Base-by-base conservation (phyloP, 92 coral and sea anemone genomes). In the Epizoanthus illoricatus region DNA sequence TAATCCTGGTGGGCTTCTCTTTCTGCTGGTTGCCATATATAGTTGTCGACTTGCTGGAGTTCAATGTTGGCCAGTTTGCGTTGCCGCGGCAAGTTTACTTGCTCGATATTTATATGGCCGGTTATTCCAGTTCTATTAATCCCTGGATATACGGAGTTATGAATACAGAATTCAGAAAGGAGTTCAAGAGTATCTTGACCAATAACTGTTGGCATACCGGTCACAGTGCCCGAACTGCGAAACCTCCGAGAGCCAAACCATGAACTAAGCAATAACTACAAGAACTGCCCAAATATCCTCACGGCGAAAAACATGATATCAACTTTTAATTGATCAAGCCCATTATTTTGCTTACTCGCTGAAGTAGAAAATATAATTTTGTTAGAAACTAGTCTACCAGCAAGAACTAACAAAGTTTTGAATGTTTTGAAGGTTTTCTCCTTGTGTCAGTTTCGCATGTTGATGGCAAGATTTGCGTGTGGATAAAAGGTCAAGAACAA, bases 71-170 rank as follows among this genome's bases (percentile, higher is more conserved):
- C 5, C 76, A 71, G 76, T 71, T 43, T 18, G 12, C 16, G 24
- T 45, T 43, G 20, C 58, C 76, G 0, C 76, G 76, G 39, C 58
- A 71, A 41, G 18, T 71, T 71, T 71, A 71, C 59, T n/a, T 71
- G 60, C 36, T 71, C 33, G 76, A 71, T 71, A 71, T 71, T 5
- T 45, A 47, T 33, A 71, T 71, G 75, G 75, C 75, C 8, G 75
- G 75, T n/a, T 71, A 42, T 45, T 71, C 75, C 12, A 71, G 75
- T 71, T 41, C 60, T 3, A 71, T 71, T 56, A 71, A 71, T 45
- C 75, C 75, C 36, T 71, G 75, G 75, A 71, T 71, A 45, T 71
- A 71, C 36, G 75, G 57, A 43, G 58, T 47, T 5, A 71, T 71
- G 75, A 71, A 71, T 8, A 17, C 57, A 7, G 75, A 71, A 45